These are phyloP conservation scores for Anastrepha obliqua DNA, from an alignment of 1,140 invertebrate genomes.

Conservation along the genomic window DNA sequence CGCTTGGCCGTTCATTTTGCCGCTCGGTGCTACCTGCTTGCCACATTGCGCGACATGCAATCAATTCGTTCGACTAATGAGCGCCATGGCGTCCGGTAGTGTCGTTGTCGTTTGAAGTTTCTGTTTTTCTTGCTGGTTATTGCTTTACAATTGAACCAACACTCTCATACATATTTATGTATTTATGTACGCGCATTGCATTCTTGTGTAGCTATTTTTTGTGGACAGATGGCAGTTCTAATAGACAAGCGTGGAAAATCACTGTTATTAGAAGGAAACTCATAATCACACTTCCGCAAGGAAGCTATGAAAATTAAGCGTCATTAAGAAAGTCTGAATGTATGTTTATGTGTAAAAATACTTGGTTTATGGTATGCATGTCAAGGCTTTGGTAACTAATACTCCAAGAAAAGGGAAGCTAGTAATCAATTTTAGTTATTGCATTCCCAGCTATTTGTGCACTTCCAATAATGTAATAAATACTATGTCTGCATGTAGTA, in stretches of 20 bases:
- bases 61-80: slow-evolving; percentile 38
- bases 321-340: neutral
- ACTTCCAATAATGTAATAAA: too few relatives aligned
- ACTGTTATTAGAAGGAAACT: slow-evolving; percentile 38
- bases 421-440: neutral
- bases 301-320: slow-evolving; percentile 6
- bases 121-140: slow-evolving; percentile 12
- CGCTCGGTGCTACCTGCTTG: neutral
- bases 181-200: neutral
- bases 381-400: neutral
- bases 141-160: neutral
- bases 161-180: neutral
- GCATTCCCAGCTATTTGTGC: too few relatives aligned
- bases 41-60: slow-evolving; percentile 30
- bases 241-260: slow-evolving; percentile 30
- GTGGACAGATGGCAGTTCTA: neutral
- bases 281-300: slow-evolving; percentile 42
- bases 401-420: neutral
- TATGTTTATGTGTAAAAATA: neutral
- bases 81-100: slow-evolving; percentile 31
- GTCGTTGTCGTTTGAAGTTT: slow-evolving; percentile 9
- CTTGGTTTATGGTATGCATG: neutral
- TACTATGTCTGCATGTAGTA: too few relatives aligned
- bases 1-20: neutral
- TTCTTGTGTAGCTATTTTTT: slow-evolving; percentile 8